phyloP scores from a whole-genome alignment of 2,888 invertebrate species.

The Anaspis maculata region DNA sequence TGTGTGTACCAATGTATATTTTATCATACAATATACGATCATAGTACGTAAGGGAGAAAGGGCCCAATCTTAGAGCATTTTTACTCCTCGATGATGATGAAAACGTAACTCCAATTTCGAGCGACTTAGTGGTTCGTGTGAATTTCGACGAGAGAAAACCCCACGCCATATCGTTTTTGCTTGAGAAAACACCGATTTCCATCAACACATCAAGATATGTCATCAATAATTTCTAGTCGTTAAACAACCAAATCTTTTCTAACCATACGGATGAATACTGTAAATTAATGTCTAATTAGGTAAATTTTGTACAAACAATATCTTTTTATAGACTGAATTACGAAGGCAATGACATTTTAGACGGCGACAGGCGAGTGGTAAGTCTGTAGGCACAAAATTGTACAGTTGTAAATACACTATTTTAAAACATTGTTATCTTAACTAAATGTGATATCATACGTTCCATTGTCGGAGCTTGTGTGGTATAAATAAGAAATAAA shows the following conservation, averaged over 20 bases:
- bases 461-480: slow-evolving; percentile 20
- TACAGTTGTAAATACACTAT: slow-evolving; percentile 37
- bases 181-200: too few species aligned
- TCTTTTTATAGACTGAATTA: slow-evolving; percentile 20
- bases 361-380: slow-evolving; percentile 8
- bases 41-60: slow-evolving; percentile 9
- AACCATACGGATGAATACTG: too few species aligned
- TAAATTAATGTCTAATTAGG: too few species aligned
- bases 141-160: too few species aligned
- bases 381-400: slow-evolving; percentile 25
- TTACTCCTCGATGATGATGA: not conserved
- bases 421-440: slow-evolving; percentile 31
- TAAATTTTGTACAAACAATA: slow-evolving; percentile 10
- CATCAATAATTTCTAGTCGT: too few species aligned
- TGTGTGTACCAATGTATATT: slow-evolving; percentile 9
- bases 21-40: slow-evolving; percentile 7
- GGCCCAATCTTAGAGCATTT: slow-evolving; percentile 4
- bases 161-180: too few species aligned
- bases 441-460: slow-evolving; percentile 36
- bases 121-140: too few species aligned
- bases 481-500: slow-evolving; percentile 13
- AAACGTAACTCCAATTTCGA: slow-evolving; percentile 9
- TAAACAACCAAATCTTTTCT: too few species aligned
- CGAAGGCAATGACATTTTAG: slow-evolving; percentile 9
- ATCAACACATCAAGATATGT: too few species aligned